Evolutionary conservation across 2,113 vertebrate genomes (phyloP), one percentile per base, ranked within the genome.

Genomic region (Cyanistes caeruleus): DNA sequence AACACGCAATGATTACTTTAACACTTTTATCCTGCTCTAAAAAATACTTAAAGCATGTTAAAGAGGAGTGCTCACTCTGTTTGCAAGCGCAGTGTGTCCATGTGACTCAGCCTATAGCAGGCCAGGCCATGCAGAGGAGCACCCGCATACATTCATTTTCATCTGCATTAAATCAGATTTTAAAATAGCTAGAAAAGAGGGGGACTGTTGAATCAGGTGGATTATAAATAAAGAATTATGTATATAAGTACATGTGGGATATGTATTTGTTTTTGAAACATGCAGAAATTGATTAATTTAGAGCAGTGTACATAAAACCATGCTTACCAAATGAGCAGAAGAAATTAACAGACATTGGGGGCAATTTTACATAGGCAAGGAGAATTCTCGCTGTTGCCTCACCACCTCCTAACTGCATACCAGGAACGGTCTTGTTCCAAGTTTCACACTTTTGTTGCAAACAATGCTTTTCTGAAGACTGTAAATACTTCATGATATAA

Each of bases 71-170:
- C 2, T 17, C 5, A 5, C 55, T 31, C 4, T n/a, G 31, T 69
- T 15, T 76, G 58, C 23, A 49, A 7, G 15, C 0, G 1, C 67
- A 41, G 37, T 4, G 9, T 43, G 15, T 16, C 60, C 65, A 31
- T 0, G 15, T 31, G 63, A 75, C 44, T 65, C 59, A 48, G 78
- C 21, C 70, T 25, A 0, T 2, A 17, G 79, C 53, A 82, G 70
- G 11, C 12, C 58, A 63, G 28, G 37, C 53, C n/a, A 24, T 6
- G 6, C 10, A 53, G 17, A 67, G 27, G 9, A 75, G 63, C 72
- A 67, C 25, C 6, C 0, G 0, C 52, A 41, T 0, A 2, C 31
- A 37, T 49, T 73, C 53, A 15, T 35, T 74, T 60, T 35, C 35
- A 72, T 24, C 53, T 41, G 64, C 51, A 60, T 53, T 39, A 84